Conservation (phyloP, 2,113 vertebrate species). For the Pangasianodon hypophthalmus region DNA sequence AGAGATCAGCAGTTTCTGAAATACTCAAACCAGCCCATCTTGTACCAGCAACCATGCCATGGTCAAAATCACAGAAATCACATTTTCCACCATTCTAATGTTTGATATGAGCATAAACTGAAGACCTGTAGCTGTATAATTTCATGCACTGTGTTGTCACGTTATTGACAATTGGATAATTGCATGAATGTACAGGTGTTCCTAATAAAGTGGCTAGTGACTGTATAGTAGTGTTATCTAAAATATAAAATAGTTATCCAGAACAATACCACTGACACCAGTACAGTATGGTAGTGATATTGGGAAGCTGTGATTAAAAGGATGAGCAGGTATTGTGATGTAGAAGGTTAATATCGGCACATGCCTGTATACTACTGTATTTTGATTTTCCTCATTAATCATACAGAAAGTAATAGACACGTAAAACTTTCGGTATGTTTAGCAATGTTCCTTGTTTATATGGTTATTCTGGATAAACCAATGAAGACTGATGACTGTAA, state of each 20-base stretch:
- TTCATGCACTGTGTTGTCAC: background rate
- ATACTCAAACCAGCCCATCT: background rate
- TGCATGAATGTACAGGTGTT: background rate
- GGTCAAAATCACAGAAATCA: background rate
- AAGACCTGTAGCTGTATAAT: background rate
- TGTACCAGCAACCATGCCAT: background rate
- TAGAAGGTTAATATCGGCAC: background rate
- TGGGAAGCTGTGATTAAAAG: background rate
- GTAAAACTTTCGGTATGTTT: background rate
- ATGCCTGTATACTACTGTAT: background rate
- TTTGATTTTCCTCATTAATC: background rate
- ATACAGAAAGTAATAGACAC: background rate
- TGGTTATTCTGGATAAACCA: background rate
- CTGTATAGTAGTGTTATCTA: background rate
- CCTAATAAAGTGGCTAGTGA: background rate
- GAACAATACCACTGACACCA: background rate
- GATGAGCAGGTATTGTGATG: background rate
- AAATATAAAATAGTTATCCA: background rate
- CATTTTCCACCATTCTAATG: background rate
- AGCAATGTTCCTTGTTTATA: background rate
- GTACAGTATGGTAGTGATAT: background rate
- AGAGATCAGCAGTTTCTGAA: background rate
- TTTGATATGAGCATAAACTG: background rate
- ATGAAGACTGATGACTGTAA: background rate
- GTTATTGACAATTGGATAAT: background rate